Base-by-base conservation (phyloP, 1,140 invertebrate species). In the Heliconius himera region DNA sequence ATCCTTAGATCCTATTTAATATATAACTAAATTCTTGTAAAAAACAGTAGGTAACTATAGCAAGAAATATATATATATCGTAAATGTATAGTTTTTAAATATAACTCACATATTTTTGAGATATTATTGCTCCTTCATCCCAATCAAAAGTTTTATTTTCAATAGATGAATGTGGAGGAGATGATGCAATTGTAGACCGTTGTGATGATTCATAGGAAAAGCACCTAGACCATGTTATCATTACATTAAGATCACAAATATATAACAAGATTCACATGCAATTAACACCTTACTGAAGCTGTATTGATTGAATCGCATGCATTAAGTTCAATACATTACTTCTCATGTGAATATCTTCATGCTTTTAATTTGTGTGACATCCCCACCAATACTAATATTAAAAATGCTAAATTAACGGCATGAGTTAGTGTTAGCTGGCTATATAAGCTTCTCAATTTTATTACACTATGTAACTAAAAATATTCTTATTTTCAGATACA, bases 161-260 rank as follows among this genome's bases (percentile, higher is more conserved):
- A 51, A 95, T 83, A 36, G 94, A 93, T 51, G 95, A 94, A 81
- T 96, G 92, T 26, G 96, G 96, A 8, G 96, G 96, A 73, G 96
- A 96, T 0, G 96, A 95, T 0, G 96, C 94, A 76, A 95, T 90
- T 9, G 92, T 93, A 66, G 95, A 91, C 77, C 96, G 93, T 92
- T 96, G 95, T 36, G 95, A 91, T 92, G 96, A 94, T 80, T 98
- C 97, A 87, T 97, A 97, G 2, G 97, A 97, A 82, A 97, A 96
- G 89, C 97, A 97, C 96, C 97, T 97, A 93, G 60, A 66, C 60
- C 60, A 66, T 66, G 13, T 66, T 66, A 66, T 66, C 22, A 66
- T 29, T 13, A 66, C 5, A 66, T 66, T 66, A 66, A 66, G 60
- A 66, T 66, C 60, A 29, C 11, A 76, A 92, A 78, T 76, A 60